Conservation (phyloP, 2,797 vertebrate species). For the Taenioides sp. region DNA sequence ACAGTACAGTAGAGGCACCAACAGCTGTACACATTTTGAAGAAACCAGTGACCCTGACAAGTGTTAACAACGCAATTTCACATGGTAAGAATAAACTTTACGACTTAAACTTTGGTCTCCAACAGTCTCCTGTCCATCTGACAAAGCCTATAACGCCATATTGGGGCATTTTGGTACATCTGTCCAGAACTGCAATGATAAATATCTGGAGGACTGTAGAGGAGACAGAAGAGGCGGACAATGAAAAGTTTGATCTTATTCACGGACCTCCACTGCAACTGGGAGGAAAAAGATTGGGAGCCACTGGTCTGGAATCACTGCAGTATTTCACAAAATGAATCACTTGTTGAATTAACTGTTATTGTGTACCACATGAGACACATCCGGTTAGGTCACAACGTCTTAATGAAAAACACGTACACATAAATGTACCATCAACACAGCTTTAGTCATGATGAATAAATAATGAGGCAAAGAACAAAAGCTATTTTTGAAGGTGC, state of each 20-base stretch:
- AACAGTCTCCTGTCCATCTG: conserved; percentile 16
- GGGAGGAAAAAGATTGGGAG: background rate
- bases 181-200: conserved; percentile 25
- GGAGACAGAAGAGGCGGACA: conserved; percentile 33
- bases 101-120: background rate
- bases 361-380: background rate
- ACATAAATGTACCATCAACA: background rate
- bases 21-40: background rate
- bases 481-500: background rate
- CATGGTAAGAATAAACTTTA: conserved; percentile 19
- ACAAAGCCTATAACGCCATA: conserved; percentile 18
- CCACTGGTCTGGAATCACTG: background rate
- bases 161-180: conserved; percentile 17
- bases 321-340: background rate
- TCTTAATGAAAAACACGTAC: background rate
- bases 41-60: background rate
- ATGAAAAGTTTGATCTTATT: conserved; percentile 8
- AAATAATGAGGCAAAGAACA: background rate
- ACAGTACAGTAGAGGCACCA: background rate
- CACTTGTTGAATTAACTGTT: background rate
- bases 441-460: background rate
- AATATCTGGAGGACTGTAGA: conserved; percentile 23
- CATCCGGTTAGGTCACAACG: background rate
- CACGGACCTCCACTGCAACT: conserved; percentile 25
- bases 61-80: conserved; percentile 6